Percentiles rank a stretch among this genome's conserved stretches.
Evolutionary conservation across 2,888 invertebrate species (phyloP).

Genomic region (Idaea dimidiata): DNA sequence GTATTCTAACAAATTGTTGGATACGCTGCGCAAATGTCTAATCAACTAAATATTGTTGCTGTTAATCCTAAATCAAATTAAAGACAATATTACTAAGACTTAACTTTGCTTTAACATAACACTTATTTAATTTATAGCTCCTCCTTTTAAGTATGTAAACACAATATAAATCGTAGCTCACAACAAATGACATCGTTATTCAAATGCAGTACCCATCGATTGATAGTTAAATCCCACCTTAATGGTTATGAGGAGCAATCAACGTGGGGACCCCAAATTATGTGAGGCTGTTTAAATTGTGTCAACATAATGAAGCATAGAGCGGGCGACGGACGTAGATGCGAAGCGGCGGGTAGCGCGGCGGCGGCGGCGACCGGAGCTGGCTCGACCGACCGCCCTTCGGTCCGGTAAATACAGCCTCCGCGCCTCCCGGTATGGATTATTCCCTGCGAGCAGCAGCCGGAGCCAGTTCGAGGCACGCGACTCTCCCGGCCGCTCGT

Average conservation of each 20-base stretch:
- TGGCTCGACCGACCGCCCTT: conserved; percentile 67
- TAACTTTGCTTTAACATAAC: background rate
- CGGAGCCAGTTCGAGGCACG: conserved; percentile 71
- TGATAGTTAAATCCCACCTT: conserved; percentile 29
- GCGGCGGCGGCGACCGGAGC: conserved; percentile 57
- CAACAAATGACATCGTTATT: conserved; percentile 24
- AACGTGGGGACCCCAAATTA: conserved; percentile 52
- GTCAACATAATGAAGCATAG: conserved; percentile 64
- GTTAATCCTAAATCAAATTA: background rate
- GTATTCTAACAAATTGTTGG: background rate
- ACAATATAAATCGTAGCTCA: background rate
- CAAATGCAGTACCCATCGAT: conserved; percentile 30
- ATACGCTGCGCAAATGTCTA: background rate
- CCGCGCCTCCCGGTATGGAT: conserved; percentile 75
- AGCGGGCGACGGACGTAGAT: conserved; percentile 29
- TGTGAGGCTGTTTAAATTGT: conserved; percentile 73
- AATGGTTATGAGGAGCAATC: conserved; percentile 46
- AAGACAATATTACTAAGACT: background rate
- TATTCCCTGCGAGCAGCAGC: conserved; percentile 66
- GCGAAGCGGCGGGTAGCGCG: conserved; percentile 41
- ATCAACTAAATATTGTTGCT: background rate
- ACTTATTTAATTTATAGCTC: background rate
- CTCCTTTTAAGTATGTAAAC: background rate
- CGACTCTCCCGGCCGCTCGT: conserved; percentile 59
- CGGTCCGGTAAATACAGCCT: conserved; percentile 77